Base-by-base conservation (phyloP, 1,140 invertebrate genomes). In the Cydia pomonella region DNA sequence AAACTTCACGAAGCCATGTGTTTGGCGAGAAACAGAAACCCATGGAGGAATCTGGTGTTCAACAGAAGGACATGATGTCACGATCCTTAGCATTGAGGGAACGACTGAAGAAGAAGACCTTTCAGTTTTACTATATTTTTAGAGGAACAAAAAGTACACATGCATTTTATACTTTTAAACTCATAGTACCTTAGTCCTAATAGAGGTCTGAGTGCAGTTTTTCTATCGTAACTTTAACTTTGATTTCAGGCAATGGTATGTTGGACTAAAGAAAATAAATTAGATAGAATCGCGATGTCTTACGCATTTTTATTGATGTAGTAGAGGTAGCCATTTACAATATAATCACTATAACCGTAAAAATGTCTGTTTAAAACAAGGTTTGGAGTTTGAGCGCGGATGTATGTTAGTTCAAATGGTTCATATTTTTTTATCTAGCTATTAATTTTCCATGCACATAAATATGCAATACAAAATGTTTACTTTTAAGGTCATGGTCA, bases 261-360 rank as follows among this genome's bases (percentile, higher is more conserved):
- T 3, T 13, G n/a, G n/a, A 6, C n/a, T 33, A 69, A 29, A 33
- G 27, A 18, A 38, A 18, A n/a, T 69, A 38, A 38, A 21, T 69
- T 33, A 69, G 64, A 69, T 21, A 69, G 33, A 38, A 33, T 69
- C 64, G 33, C 64, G 64, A 33, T 33, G 33, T 69, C n/a, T 69
- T 5, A 69, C 27, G 10, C 64, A 69, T 69, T 69, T 69, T 33
- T 69, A 69, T 69, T 69, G 27, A 41, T 69, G 64, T 69, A 18
- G 4, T 69, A 69, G 29, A 69, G 33, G 25, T 69, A 69, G 29
- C 16, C 27, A 69, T 33, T 38, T 69, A 23, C 33, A 18, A 18
- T 38, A 69, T 69, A 69, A 41, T 69, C 29, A 69, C n/a, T 69
- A 21, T 69, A 69, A 38, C 64, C n/a, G 25, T 66, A n/a, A 66